These are phyloP conservation scores for Callinectes sapidus DNA, from an alignment of 2,888 invertebrate genomes.

Conservation along the genomic window DNA sequence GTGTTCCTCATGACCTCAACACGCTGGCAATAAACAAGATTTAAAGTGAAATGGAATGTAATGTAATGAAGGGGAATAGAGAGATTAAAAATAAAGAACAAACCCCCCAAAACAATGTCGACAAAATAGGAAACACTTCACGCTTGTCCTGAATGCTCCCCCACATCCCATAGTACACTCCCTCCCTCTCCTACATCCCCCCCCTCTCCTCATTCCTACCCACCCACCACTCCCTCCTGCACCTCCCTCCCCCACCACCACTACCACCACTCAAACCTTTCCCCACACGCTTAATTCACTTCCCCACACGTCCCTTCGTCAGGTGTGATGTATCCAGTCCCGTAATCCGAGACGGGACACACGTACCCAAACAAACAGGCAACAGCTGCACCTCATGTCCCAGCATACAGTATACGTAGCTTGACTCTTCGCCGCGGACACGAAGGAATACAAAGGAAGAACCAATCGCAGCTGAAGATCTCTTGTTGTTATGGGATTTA, in stretches of 20 bases:
- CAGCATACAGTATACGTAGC: neutral
- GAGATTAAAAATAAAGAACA: neutral
- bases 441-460: neutral
- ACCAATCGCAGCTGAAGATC: no score
- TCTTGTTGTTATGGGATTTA: no score
- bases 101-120: neutral
- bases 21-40: neutral
- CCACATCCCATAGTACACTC: no score
- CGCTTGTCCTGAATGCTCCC: neutral
- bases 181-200: conserved; percentile 4
- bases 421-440: neutral
- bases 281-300: neutral
- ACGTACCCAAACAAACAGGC: neutral
- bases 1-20: neutral
- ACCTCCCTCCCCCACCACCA: neutral
- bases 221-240: neutral
- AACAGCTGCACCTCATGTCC: conserved; percentile 8
- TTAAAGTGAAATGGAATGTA: neutral
- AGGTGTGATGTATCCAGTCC: neutral
- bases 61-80: neutral
- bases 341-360: neutral
- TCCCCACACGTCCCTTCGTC: neutral
- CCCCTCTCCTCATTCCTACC: neutral
- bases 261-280: neutral
- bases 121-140: neutral